These are phyloP conservation scores for Drosophila mauritiana DNA, from an alignment of 1,140 invertebrate genomes.

Conservation along the genomic window DNA sequence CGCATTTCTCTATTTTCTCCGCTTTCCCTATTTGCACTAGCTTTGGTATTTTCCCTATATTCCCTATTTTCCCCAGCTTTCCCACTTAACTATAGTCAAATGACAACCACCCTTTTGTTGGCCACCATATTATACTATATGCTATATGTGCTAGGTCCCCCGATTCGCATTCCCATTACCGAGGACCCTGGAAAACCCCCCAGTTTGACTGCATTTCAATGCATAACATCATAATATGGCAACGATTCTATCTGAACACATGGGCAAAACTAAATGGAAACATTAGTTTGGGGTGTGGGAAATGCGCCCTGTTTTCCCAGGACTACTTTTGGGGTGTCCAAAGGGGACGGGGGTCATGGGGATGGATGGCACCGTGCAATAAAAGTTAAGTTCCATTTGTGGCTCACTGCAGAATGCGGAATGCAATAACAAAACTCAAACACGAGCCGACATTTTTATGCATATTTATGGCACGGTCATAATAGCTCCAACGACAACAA, in stretches of 20 bases:
- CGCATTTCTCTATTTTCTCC: background rate
- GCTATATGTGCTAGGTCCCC: background rate
- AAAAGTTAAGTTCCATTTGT: constrained; percentile 63
- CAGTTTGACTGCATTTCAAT: constrained; percentile 43
- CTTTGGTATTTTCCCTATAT: too few relatives aligned
- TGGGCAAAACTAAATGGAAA: constrained; percentile 57
- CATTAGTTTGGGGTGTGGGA: constrained; percentile 25
- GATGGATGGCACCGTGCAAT: constrained; percentile 20
- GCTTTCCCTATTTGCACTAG: too few relatives aligned
- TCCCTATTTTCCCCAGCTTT: background rate
- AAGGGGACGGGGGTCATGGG: too few relatives aligned
- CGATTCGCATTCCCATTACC: background rate
- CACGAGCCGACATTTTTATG: constrained; percentile 74
- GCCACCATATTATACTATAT: background rate
- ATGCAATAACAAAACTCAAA: constrained; percentile 69
- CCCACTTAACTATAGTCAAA: background rate
- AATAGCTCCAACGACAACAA: constrained; percentile 3
- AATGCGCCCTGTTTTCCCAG: background rate
- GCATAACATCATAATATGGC: constrained; percentile 60
- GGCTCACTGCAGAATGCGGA: constrained; percentile 39
- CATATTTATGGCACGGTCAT: constrained; percentile 65
- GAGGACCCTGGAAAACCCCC: background rate
- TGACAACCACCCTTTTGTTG: constrained; percentile 12
- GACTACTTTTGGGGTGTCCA: background rate
- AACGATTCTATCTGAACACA: constrained; percentile 56